These are phyloP conservation scores for Setipinna tenuifilis DNA, from an alignment of 2,797 vertebrate genomes.

Conservation along the genomic window DNA sequence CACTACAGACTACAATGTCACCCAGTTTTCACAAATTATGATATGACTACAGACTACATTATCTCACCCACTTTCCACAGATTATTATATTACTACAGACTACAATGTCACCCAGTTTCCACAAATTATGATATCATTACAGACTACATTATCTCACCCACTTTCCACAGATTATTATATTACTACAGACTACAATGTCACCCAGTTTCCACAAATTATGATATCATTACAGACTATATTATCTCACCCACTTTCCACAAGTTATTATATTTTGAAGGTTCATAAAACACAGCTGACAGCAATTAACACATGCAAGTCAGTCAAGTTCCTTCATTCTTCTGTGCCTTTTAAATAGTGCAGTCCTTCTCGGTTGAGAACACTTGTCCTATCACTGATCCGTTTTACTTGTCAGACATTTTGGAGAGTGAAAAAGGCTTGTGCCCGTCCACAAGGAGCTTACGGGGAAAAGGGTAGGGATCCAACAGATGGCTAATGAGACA, in stretches of 20 bases:
- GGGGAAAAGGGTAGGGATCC: not conserved
- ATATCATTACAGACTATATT: too few relatives aligned
- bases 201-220: not conserved
- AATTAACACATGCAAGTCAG: conserved; percentile 33
- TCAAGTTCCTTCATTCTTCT: not conserved
- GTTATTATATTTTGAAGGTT: not conserved
- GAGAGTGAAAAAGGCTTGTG: not conserved
- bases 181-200: not conserved
- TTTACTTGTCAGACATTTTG: not conserved
- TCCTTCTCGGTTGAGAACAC: not conserved
- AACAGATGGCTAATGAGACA: not conserved
- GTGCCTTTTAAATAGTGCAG: not conserved
- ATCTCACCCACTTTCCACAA: not conserved
- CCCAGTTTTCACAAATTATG: not conserved
- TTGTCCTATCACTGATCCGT: not conserved
- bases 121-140: too few relatives aligned
- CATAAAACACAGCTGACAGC: conserved; percentile 32
- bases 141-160: not conserved
- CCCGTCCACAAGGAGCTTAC: not conserved
- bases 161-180: not conserved
- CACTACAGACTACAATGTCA: not conserved
- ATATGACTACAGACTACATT: not conserved
- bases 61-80: not conserved
- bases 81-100: too few relatives aligned
- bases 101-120: not conserved